Conservation (phyloP, 2,888 invertebrate species). For the Hedychridium roseum region DNA sequence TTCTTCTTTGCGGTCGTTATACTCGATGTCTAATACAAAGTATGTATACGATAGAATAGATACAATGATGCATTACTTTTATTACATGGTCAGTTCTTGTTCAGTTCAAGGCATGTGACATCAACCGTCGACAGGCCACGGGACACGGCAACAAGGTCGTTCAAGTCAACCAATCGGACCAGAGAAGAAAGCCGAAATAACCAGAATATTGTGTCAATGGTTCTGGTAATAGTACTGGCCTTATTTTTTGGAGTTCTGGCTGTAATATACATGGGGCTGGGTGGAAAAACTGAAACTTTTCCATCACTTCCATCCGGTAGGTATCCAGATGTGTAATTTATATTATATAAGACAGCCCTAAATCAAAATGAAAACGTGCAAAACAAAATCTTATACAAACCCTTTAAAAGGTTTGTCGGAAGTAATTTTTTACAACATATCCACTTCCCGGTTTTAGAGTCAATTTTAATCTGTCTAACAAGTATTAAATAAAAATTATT, state of each 20-base stretch:
- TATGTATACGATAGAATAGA: constrained; percentile 27
- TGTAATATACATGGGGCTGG: constrained; percentile 61
- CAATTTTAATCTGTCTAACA: no score
- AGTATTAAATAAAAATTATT: constrained; percentile 4
- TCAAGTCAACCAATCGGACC: constrained; percentile 39
- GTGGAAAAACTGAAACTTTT: constrained; percentile 56
- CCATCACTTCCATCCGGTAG: constrained; percentile 58
- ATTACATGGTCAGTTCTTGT: constrained; percentile 9
- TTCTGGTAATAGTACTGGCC: constrained; percentile 57
- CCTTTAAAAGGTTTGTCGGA: no score
- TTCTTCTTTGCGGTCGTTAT: constrained; percentile 48
- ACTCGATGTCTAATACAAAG: constrained; percentile 49
- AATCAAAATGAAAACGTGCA: constrained; percentile 12
- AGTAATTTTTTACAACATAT: no score
- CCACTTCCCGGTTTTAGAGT: no score
- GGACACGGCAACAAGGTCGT: constrained; percentile 47
- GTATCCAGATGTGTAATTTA: constrained; percentile 48
- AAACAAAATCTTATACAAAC: constrained; percentile 15
- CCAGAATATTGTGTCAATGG: constrained; percentile 61
- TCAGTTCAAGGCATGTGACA: constrained; percentile 43
- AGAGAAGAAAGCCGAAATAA: constrained; percentile 56
- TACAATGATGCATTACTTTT: constrained; percentile 2
- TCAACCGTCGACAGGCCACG: constrained; percentile 50
- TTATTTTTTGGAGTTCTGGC: constrained; percentile 62
- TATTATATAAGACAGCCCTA: constrained; percentile 7